Percentiles rank a stretch among this genome's conserved stretches.
Conservation (phyloP, 1,140 invertebrate species). For the Oryzaephilus surinamensis region DNA sequence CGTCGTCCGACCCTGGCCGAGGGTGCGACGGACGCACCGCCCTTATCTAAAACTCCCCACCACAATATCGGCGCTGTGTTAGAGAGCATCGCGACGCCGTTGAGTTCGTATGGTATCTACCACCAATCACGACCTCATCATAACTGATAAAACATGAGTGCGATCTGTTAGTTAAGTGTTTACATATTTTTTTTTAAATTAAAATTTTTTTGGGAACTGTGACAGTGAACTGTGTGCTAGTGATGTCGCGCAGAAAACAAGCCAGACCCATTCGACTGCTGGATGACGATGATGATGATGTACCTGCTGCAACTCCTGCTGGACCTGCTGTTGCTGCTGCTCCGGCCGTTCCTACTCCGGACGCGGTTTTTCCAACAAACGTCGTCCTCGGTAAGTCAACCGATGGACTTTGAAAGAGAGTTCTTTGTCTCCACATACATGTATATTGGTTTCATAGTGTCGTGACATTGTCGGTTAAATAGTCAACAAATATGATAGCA, state of each 20-base stretch:
- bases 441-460: too few relatives aligned
- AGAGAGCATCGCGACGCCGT: constrained; percentile 35
- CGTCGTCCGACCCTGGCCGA: constrained; percentile 27
- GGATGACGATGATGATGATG: constrained; percentile 34
- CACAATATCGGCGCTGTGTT: constrained; percentile 24
- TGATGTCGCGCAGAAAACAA: constrained; percentile 52
- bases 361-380: not conserved
- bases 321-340: not conserved
- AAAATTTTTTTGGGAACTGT: constrained; percentile 1
- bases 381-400: constrained; percentile 5
- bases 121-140: constrained; percentile 24
- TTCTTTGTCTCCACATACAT: not conserved
- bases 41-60: constrained; percentile 33
- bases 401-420: constrained; percentile 1
- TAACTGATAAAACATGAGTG: constrained; percentile 27
- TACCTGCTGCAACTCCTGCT: constrained; percentile 6
- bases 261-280: constrained; percentile 44
- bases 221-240: constrained; percentile 21
- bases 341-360: not conserved
- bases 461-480: too few relatives aligned
- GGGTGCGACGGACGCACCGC: constrained; percentile 33
- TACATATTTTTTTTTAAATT: not conserved
- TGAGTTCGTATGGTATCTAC: constrained; percentile 29
- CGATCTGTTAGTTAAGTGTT: constrained; percentile 17
- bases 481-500: too few relatives aligned